Base-by-base conservation (phyloP, 64 coral and sea anemone genomes). In the Platygyra sinensis region DNA sequence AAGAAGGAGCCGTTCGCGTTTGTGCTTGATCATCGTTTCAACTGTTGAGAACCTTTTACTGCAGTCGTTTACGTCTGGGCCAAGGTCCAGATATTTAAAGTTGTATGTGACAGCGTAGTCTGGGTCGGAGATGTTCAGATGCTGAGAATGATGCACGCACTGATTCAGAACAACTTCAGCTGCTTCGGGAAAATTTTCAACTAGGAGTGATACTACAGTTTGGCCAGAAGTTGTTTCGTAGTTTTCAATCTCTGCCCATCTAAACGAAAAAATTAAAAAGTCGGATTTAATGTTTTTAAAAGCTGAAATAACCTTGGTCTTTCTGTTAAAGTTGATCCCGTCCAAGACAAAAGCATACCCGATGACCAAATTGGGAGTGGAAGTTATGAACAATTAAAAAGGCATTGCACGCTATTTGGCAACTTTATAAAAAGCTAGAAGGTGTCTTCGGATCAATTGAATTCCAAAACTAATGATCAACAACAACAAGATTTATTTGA, bases 41-140 rank as follows among this genome's bases (percentile, higher is more conserved):
- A 78, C 55, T 30, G 72, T 72, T 3, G 74, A 77, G 61, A 83
- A 89, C 71, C 79, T 72, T 75, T 6, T 64, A 29, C 76, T 10
- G 10, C 46, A 67, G 8, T 80, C 72, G 15, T 22, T 20, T 8
- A 80, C 86, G 22, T 89, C 80, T 61, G 94, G 94, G n/a, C 90
- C 94, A 31, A 78, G 94, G 50, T 96, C 94, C 10, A 96, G 80
- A 57, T 80, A 39, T 42, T 80, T 82, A 52, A 96, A 96, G 74
- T 96, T 74, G 36, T 96, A 96, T 19, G 86, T 93, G 2, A 93
- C 86, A 14, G 80, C 62, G 52, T 93, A 88, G n/a, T 79, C 74
- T 24, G 72, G 90, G 32, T 92, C 82, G 31, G 72, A 51, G 32
- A 54, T 31, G 82, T 80, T 89, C n/a, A 92, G 73, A 12, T 86